A percentile compares a stretch with the other conserved stretches of the same genome.
These are phyloP conservation scores for Epinephelus cyanopodus DNA, from an alignment of 2,113 vertebrate genomes.

Conservation along the genomic window DNA sequence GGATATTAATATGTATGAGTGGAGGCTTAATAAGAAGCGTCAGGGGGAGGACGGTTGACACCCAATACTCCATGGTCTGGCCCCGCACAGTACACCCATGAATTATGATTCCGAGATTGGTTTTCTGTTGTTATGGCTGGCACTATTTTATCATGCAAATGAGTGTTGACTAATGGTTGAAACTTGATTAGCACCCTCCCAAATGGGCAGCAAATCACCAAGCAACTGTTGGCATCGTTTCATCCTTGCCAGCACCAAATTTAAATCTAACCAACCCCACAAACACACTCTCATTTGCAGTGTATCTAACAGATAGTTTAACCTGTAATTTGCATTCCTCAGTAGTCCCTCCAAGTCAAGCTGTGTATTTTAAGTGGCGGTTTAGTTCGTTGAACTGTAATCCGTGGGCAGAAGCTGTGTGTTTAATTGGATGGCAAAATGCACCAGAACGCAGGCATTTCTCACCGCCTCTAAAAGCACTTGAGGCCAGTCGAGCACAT, in stretches of 20 bases:
- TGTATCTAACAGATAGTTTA: conserved; percentile 12
- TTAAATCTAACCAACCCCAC: conserved; percentile 26
- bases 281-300: conserved; percentile 15
- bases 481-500: conserved; percentile 60
- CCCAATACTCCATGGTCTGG: conserved; percentile 65
- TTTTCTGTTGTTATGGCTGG: conserved; percentile 73
- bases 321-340: conserved; percentile 42
- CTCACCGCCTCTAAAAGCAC: conserved; percentile 65
- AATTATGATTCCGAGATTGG: conserved; percentile 80
- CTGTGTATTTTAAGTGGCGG: conserved; percentile 45
- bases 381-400: conserved; percentile 54
- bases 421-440: conserved; percentile 64
- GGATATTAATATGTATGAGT: conserved; percentile 85
- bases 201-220: conserved; percentile 74
- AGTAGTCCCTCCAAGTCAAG: conserved; percentile 16
- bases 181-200: conserved; percentile 78
- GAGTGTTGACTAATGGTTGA: conserved; percentile 71
- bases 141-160: conserved; percentile 82
- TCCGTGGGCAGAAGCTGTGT: conserved; percentile 32
- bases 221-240: conserved; percentile 42
- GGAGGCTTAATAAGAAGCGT: conserved; percentile 79
- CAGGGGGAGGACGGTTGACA: conserved; percentile 70
- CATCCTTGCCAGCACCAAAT: conserved; percentile 36
- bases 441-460: conserved; percentile 56
- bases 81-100: conserved; percentile 54